A percentile compares a stretch with the other conserved stretches of the same genome.
These are phyloP conservation scores for Rhingia campestris DNA, from an alignment of 2,888 invertebrate genomes.

Conservation along the genomic window DNA sequence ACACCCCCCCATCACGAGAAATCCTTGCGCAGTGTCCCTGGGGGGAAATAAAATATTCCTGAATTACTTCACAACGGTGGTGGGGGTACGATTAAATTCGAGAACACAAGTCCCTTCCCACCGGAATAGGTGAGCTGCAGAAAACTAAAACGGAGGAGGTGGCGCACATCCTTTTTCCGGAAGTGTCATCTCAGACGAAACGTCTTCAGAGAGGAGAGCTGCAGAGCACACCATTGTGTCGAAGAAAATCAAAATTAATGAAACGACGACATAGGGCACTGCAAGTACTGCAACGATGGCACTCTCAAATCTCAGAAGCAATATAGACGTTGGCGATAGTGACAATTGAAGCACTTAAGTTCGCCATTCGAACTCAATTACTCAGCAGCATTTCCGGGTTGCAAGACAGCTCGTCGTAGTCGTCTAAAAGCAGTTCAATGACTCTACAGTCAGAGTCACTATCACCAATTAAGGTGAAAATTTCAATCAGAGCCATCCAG, in stretches of 20 bases:
- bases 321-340: conserved; percentile 10
- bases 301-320: conserved; percentile 11
- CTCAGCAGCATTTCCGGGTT: conserved; percentile 40
- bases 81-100: neutral
- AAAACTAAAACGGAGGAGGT: neutral
- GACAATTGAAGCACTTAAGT: conserved; percentile 49
- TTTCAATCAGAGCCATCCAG: conserved; percentile 30
- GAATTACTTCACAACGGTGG: conserved; percentile 47
- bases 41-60: conserved; percentile 59
- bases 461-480: conserved; percentile 61
- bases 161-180: neutral
- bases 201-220: conserved; percentile 10
- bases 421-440: conserved; percentile 44
- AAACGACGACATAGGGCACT: conserved; percentile 38
- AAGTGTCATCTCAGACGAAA: conserved; percentile 32
- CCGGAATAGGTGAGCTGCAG: neutral
- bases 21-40: neutral
- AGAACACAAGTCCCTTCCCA: conserved; percentile 29
- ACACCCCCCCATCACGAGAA: neutral
- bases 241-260: conserved; percentile 66
- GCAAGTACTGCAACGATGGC: conserved; percentile 23
- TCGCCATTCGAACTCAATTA: conserved; percentile 48
- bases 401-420: neutral
- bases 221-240: conserved; percentile 34
- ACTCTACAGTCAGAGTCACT: neutral